phyloP scores from a whole-genome alignment of 2,113 vertebrate species.

The Sisor rabdophorus region DNA sequence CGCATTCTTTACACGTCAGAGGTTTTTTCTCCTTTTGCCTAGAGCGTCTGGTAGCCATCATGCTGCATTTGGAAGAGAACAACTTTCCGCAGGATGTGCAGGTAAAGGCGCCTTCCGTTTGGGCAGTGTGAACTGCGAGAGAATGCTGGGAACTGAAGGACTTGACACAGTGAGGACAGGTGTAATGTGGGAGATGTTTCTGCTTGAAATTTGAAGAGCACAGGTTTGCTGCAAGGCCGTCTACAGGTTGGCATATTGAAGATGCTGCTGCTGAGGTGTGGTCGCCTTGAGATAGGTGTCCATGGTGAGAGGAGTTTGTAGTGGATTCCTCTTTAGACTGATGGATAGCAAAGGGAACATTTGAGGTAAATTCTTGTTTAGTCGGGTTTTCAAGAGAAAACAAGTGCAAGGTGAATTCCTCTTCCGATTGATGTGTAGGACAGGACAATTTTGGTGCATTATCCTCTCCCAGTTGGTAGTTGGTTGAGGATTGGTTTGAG shows the following conservation, averaged over 20 bases:
- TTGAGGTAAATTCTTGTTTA: too few relatives aligned
- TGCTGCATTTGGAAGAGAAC: constrained; percentile 3
- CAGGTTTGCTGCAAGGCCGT: background rate
- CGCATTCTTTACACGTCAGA: background rate
- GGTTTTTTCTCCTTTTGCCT: constrained; percentile 9
- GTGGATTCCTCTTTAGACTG: too few relatives aligned
- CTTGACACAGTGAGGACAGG: background rate
- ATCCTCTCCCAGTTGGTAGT: too few relatives aligned
- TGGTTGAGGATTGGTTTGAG: background rate
- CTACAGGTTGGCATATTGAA: background rate
- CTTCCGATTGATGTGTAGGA: too few relatives aligned
- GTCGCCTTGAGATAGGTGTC: background rate
- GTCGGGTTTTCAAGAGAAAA: too few relatives aligned
- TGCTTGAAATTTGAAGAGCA: background rate
- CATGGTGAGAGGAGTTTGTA: too few relatives aligned
- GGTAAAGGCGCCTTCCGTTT: background rate
- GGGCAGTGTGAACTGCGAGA: background rate
- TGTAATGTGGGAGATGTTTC: background rate
- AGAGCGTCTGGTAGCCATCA: background rate
- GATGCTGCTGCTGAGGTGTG: background rate
- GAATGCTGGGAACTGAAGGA: background rate
- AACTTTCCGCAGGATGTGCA: constrained; percentile 4
- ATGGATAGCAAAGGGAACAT: too few relatives aligned
- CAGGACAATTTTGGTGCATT: too few relatives aligned
- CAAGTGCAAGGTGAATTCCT: too few relatives aligned